A percentile compares a stretch with the other conserved stretches of the same genome.
These are phyloP conservation scores for Chaetogeoica ovagalla DNA, from an alignment of 2,888 invertebrate species.

Conservation along the genomic window DNA sequence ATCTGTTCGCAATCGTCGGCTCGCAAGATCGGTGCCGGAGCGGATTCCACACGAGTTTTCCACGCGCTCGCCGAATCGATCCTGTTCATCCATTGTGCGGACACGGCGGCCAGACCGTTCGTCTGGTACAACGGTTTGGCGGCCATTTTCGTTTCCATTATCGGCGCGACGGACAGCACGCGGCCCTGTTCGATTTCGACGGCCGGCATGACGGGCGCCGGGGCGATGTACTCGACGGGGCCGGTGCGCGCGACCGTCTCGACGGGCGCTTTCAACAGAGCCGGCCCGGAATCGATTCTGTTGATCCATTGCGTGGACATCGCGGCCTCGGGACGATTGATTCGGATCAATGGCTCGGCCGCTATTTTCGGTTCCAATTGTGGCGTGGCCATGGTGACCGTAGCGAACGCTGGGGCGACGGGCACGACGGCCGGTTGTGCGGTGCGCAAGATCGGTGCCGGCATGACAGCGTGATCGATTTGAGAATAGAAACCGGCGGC, in stretches of 20 bases:
- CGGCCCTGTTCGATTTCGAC: too few species aligned
- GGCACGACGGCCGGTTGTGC: not conserved
- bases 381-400: not conserved
- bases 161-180: not conserved
- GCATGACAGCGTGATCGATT: not conserved
- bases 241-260: not conserved
- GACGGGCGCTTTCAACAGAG: not conserved
- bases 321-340: not conserved
- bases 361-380: not conserved
- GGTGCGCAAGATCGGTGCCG: not conserved
- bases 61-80: not conserved
- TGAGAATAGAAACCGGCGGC: too few species aligned
- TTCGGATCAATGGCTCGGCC: not conserved
- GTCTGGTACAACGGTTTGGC: not conserved
- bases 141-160: not conserved
- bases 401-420: not conserved
- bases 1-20: not conserved
- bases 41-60: not conserved
- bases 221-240: not conserved
- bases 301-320: too few species aligned
- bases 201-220: not conserved
- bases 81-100: too few species aligned
- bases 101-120: too few species aligned
- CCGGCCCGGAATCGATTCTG: too few species aligned
- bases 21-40: not conserved